Evolutionary conservation across 2,888 invertebrate species (phyloP).

Genomic region (Lamellibrachia columna): DNA sequence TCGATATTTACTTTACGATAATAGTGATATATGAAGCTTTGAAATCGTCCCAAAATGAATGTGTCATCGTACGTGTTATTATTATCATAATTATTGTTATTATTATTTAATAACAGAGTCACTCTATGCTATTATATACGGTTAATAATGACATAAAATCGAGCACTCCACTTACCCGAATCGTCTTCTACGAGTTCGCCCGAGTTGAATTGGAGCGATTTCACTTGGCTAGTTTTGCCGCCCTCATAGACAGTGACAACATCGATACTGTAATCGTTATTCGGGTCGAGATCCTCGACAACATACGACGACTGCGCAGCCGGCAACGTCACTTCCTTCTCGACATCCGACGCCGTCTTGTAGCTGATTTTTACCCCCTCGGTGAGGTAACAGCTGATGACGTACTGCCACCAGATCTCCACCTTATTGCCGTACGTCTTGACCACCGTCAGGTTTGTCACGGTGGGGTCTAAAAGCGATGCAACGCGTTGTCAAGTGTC

Average conservation of each 20-base stretch:
- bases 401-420: slow-evolving; percentile 1
- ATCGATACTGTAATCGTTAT: not conserved
- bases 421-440: not conserved
- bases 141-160: not conserved
- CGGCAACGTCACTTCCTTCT: not conserved
- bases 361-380: not conserved
- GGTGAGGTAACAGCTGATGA: not conserved
- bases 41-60: too few species aligned
- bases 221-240: not conserved
- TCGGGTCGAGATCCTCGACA: not conserved
- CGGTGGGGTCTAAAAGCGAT: not conserved
- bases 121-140: too few species aligned
- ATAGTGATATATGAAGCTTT: too few species aligned
- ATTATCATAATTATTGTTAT: too few species aligned
- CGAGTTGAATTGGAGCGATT: not conserved
- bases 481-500: not conserved
- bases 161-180: not conserved
- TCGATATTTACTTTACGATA: too few species aligned
- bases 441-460: not conserved
- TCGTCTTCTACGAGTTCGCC: not conserved
- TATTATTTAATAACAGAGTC: too few species aligned
- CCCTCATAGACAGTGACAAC: not conserved
- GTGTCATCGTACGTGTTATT: too few species aligned
- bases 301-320: not conserved
- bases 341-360: not conserved